These are phyloP conservation scores for Cynocephalus volans DNA, from an alignment of 2,113 vertebrate species.

Conservation along the genomic window DNA sequence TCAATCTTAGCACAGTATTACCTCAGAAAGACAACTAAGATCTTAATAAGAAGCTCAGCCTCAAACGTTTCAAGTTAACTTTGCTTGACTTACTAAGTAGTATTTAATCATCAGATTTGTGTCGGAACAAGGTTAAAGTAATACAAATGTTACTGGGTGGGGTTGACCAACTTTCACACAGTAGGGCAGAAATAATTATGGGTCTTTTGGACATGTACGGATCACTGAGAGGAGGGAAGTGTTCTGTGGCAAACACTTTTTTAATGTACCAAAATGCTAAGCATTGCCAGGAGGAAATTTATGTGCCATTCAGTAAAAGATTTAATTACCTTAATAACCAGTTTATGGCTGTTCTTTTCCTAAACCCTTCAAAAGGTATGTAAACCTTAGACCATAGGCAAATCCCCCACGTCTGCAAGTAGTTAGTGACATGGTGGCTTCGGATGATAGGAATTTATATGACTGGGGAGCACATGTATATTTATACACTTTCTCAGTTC, in stretches of 20 bases:
- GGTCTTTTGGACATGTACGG: neutral
- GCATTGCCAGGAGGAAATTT: conserved; percentile 40
- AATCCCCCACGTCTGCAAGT: neutral
- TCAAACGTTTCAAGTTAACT: conserved; percentile 30
- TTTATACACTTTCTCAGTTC: neutral
- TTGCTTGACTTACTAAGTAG: conserved; percentile 49
- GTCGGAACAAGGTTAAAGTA: conserved; percentile 23
- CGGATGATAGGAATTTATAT: neutral
- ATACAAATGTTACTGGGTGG: conserved; percentile 8
- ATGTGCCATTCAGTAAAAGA: conserved; percentile 9
- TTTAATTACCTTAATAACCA: conserved; percentile 47
- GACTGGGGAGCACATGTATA: neutral
- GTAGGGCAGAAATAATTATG: conserved; percentile 44
- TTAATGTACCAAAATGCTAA: neutral
- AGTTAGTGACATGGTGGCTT: neutral
- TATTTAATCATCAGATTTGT: neutral
- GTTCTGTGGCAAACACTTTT: neutral
- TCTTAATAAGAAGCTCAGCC: conserved; percentile 24
- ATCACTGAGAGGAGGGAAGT: neutral
- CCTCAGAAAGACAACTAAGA: conserved; percentile 27
- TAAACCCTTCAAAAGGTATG: conserved; percentile 14
- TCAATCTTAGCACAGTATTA: conserved; percentile 30
- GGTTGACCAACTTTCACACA: neutral
- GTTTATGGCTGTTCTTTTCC: neutral
- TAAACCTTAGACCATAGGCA: neutral